These are phyloP conservation scores for Cyprinus carpio DNA, from an alignment of 2,113 vertebrate genomes.

Conservation along the genomic window DNA sequence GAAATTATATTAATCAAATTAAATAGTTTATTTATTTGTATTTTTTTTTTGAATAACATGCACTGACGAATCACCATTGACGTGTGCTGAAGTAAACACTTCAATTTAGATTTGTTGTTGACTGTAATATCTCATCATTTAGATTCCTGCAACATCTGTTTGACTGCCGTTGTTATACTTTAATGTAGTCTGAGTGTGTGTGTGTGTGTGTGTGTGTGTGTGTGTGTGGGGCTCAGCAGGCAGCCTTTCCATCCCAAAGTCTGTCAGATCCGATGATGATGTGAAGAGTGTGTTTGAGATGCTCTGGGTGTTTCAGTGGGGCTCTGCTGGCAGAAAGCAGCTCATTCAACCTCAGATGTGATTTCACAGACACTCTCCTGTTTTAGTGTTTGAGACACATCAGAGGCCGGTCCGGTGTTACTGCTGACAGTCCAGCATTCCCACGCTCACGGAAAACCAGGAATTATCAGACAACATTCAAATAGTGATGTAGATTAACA, in stretches of 20 bases:
- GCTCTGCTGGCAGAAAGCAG: background rate
- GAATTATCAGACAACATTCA: background rate
- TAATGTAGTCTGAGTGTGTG: background rate
- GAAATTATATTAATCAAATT: too few relatives aligned
- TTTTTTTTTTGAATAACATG: background rate
- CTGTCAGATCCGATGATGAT: constrained; percentile 18
- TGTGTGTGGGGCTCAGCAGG: constrained; percentile 4
- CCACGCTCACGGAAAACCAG: background rate
- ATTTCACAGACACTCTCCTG: constrained; percentile 1
- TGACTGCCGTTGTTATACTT: background rate
- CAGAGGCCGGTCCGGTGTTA: background rate
- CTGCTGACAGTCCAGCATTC: background rate
- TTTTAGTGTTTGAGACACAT: background rate
- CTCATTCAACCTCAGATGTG: background rate
- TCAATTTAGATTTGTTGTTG: background rate
- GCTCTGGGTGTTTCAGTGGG: background rate
- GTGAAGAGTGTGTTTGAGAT: constrained; percentile 2
- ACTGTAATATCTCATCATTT: constrained; percentile 7
- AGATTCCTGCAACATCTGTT: constrained; percentile 5
- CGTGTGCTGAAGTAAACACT: background rate
- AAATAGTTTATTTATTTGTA: background rate
- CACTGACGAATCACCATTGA: background rate
- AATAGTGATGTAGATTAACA: background rate
- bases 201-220: background rate
- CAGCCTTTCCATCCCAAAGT: background rate